Evolutionary conservation across 2,797 vertebrate genomes (phyloP).

Genomic region (Chiloscyllium punctatum): DNA sequence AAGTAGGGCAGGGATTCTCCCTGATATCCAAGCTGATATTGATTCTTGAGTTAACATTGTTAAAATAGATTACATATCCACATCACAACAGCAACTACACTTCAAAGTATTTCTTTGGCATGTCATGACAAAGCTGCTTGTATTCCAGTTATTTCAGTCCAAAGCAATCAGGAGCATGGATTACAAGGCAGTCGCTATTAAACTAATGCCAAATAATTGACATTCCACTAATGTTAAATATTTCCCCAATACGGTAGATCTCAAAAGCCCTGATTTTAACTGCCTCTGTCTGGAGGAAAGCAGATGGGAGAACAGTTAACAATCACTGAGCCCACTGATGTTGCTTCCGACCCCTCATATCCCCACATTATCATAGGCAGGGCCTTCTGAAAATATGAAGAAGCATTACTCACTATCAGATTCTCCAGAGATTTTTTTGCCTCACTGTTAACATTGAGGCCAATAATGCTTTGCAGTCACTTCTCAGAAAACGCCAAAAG

Average conservation of each 20-base stretch:
- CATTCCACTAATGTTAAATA: neutral
- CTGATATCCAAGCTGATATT: neutral
- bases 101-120: too few species aligned
- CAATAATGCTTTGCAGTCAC: neutral
- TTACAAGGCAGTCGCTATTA: neutral
- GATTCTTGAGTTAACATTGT: neutral
- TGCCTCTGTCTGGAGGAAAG: too few species aligned
- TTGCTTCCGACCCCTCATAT: too few species aligned
- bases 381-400: neutral
- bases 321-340: neutral
- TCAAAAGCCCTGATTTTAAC: neutral
- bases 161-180: neutral
- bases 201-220: neutral
- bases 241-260: neutral
- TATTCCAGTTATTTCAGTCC: neutral
- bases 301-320: neutral
- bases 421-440: neutral
- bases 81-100: too few species aligned
- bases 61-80: neutral
- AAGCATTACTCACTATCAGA: neutral
- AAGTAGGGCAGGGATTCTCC: neutral
- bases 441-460: neutral
- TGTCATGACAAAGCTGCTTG: too few species aligned
- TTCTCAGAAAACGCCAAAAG: neutral
- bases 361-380: neutral